These are phyloP conservation scores for Amia ocellicauda DNA, from an alignment of 2,113 vertebrate species.

Conservation along the genomic window DNA sequence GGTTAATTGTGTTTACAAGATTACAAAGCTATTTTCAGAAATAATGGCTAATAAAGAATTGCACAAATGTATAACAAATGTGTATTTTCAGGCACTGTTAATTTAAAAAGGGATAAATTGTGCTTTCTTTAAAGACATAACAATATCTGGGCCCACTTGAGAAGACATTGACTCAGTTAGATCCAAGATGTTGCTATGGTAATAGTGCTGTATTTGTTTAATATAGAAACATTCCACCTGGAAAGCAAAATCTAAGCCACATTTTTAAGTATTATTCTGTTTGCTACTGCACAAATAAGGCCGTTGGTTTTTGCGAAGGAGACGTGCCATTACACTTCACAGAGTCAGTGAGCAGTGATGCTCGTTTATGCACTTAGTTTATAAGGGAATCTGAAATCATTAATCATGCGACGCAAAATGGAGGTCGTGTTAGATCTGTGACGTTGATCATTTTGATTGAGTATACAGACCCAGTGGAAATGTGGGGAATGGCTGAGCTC, in stretches of 20 bases:
- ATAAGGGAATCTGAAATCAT: too few relatives aligned
- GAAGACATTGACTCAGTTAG: conserved; percentile 46
- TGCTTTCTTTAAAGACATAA: conserved; percentile 16
- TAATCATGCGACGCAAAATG: too few relatives aligned
- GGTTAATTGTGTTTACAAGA: conserved; percentile 3
- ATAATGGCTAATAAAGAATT: background rate
- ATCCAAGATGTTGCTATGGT: conserved; percentile 48
- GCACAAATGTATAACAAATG: background rate
- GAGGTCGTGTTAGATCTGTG: too few relatives aligned
- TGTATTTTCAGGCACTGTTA: conserved; percentile 8
- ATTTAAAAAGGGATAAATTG: conserved; percentile 14
- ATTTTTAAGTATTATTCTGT: background rate
- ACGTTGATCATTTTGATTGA: too few relatives aligned
- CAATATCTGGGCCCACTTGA: conserved; percentile 37
- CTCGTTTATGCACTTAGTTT: too few relatives aligned
- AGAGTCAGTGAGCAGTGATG: too few relatives aligned
- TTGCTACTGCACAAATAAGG: too few relatives aligned
- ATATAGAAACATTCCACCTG: conserved; percentile 34
- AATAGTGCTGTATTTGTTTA: conserved; percentile 42
- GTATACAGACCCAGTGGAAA: too few relatives aligned
- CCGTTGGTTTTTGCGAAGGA: too few relatives aligned
- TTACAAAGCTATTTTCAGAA: background rate
- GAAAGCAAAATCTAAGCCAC: conserved; percentile 31
- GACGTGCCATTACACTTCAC: too few relatives aligned
- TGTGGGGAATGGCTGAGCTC: too few relatives aligned